A percentile compares a stretch with the other conserved stretches of the same genome.
Evolutionary conservation across 2,888 invertebrate species (phyloP).

Genomic region (Lathronympha strigana): DNA sequence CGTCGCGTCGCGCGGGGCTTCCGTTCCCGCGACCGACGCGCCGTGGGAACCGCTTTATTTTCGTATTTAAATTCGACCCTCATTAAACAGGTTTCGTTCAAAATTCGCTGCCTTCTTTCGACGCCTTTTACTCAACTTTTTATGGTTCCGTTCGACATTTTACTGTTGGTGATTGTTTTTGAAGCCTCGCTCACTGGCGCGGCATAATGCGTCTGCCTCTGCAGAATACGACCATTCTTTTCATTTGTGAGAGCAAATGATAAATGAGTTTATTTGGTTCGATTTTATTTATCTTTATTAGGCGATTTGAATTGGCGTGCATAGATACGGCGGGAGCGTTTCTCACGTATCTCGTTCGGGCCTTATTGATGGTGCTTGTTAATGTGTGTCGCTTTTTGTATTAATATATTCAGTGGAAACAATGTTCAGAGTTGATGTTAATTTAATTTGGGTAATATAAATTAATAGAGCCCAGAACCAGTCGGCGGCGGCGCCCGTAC

Average conservation of each 20-base stretch:
- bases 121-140: conserved; percentile 84
- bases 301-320: conserved; percentile 20
- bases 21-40: conserved; percentile 81
- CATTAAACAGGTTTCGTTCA: conserved; percentile 83
- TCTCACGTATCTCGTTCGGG: conserved; percentile 20
- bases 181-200: conserved; percentile 62
- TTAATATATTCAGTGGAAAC: conserved; percentile 59
- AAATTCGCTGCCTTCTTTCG: conserved; percentile 84
- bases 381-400: conserved; percentile 29
- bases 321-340: conserved; percentile 18
- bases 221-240: conserved; percentile 65
- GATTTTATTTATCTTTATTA: conserved; percentile 36
- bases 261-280: conserved; percentile 45
- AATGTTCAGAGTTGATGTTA: conserved; percentile 68
- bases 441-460: conserved; percentile 75
- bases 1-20: conserved; percentile 63
- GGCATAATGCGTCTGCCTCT: conserved; percentile 63
- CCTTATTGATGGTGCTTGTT: conserved; percentile 5
- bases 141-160: conserved; percentile 83
- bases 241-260: conserved; percentile 57
- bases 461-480: conserved; percentile 70
- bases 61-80: conserved; percentile 84
- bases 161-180: conserved; percentile 74
- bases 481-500: conserved; percentile 47
- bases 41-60: conserved; percentile 83